Evolutionary conservation across 1,140 invertebrate genomes (phyloP), one percentile per base, ranked within the genome.

Genomic region (Drosophila auraria): DNA sequence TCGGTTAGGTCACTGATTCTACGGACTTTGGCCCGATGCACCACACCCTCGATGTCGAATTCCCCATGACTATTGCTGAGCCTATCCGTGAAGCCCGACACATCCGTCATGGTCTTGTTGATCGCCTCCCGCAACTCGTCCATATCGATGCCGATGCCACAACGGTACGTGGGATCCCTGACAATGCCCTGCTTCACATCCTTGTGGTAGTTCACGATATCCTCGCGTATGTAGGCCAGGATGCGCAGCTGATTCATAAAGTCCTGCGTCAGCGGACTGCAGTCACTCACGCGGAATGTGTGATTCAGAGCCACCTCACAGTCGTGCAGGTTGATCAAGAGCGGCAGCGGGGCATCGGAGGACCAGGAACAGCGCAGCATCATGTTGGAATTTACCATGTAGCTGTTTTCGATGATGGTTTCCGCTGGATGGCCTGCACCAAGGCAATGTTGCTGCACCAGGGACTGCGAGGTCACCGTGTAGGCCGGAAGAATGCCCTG

Each of bases 191-290:
- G 49, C 42, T 57, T 40, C 14, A 57, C 58, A 30, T 79, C 83
- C 1, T 33, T 73, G 33, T 84, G 70, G 58, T 80, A 80, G 53
- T 50, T 68, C 11, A 92, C 56, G 25, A 93, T 93, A 45, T 93
- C 92, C 42, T 93, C 91, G 20, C 90, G 81, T 38, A 93, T 93
- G n/a, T 64, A 81, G 1, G 71, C 58, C 27, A 93, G 38, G 1
- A 93, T 89, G 25, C 84, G 59, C 42, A 93, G 51, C 56, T 93
- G 89, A 49, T 87, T 91, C 74, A 92, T 84, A 17, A 93, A 80
- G 49, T 92, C 81, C 61, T 89, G 66, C 3, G 89, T 91, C n/a
- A 82, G 14, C 0, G 83, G 44, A 27, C 63, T 59, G 49, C 86
- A 84, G 2, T 91, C 80, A 3, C 78, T 66, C 1, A 92, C 72